These are phyloP conservation scores for Drosophila austrosaltans DNA, from an alignment of 2,888 invertebrate species.

Conservation along the genomic window DNA sequence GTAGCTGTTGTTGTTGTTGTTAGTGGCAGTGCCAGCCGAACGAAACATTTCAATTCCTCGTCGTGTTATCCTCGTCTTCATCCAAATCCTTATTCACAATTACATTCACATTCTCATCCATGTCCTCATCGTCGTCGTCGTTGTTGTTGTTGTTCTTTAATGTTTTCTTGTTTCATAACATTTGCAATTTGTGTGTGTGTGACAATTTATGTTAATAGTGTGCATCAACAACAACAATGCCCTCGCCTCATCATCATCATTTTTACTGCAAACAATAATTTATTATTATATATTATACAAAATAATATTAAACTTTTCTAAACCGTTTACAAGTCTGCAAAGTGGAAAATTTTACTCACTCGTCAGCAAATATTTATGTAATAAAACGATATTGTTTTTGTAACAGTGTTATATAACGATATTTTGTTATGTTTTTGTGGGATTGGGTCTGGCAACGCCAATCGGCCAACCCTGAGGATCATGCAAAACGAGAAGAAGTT, in stretches of 20 bases:
- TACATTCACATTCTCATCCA: background rate
- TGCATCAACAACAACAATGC: constrained; percentile 33
- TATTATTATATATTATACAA: constrained; percentile 4
- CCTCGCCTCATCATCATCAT: constrained; percentile 5
- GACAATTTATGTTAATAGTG: constrained; percentile 51
- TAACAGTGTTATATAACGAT: too few species aligned
- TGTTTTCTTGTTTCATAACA: constrained; percentile 55
- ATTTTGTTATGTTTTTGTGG: too few species aligned
- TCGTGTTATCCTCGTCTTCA: constrained; percentile 37
- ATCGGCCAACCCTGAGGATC: too few species aligned
- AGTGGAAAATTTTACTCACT: too few species aligned
- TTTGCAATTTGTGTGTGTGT: constrained; percentile 35
- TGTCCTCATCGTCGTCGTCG: background rate
- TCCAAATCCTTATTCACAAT: constrained; percentile 42
- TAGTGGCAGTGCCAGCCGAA: constrained; percentile 61
- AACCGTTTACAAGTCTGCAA: too few species aligned
- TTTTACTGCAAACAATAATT: constrained; percentile 4
- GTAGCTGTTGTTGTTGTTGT: background rate
- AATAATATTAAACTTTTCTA: background rate
- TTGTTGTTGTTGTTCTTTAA: constrained; percentile 39
- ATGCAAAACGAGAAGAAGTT: too few species aligned
- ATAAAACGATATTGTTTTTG: too few species aligned
- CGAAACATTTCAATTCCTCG: constrained; percentile 75
- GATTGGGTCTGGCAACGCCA: too few species aligned
- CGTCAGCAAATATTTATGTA: too few species aligned